A percentile compares a stretch with the other conserved stretches of the same genome.
Conservation (phyloP, 2,888 invertebrate species). For the Diarsia brunnea region DNA sequence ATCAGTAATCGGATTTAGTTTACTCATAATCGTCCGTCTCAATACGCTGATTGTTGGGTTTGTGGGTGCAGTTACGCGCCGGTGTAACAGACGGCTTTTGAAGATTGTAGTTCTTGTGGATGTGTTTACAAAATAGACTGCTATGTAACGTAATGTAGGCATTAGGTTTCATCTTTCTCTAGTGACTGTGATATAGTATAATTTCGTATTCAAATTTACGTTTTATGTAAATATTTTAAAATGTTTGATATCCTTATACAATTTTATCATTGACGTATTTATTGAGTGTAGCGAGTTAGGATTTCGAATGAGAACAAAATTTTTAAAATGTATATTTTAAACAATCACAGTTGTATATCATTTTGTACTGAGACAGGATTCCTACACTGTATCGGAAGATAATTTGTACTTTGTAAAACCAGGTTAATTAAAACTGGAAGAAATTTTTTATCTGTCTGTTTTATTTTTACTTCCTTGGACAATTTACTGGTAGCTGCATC, state of each 20-base stretch:
- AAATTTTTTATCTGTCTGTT: constrained; percentile 73
- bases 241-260: constrained; percentile 90
- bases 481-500: constrained; percentile 24
- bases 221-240: constrained; percentile 87
- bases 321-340: constrained; percentile 62
- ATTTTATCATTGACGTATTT: constrained; percentile 85
- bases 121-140: constrained; percentile 86
- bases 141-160: constrained; percentile 81
- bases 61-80: constrained; percentile 55
- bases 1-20: background rate
- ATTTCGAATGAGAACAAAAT: constrained; percentile 69
- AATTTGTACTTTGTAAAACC: constrained; percentile 79
- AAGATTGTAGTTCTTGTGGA: constrained; percentile 81
- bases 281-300: constrained; percentile 79
- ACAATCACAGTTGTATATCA: constrained; percentile 73
- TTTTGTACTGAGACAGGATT: constrained; percentile 81
- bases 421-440: constrained; percentile 80
- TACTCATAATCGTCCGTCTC: background rate
- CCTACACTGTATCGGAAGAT: constrained; percentile 74
- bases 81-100: constrained; percentile 74
- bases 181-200: constrained; percentile 91
- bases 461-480: constrained; percentile 58
- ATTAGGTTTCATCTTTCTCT: constrained; percentile 86
- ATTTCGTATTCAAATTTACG: constrained; percentile 83
- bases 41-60: background rate